phyloP scores from a whole-genome alignment of 1,140 invertebrate genomes.

The Ceratina australensis region DNA sequence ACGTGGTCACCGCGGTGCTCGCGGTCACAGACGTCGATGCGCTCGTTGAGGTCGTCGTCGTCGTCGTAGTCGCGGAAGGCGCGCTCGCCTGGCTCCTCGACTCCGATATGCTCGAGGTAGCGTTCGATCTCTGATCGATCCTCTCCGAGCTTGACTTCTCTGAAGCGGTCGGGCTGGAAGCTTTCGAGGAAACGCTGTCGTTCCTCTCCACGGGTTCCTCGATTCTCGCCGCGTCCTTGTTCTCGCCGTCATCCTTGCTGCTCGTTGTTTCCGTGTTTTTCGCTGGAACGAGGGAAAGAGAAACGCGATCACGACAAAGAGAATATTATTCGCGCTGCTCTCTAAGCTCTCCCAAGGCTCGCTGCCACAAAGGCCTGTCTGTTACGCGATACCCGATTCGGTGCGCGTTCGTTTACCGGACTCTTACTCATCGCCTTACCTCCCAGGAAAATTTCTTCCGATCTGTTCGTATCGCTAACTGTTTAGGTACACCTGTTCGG shows the following conservation, averaged over 20 bases:
- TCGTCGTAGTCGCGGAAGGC: constrained; percentile 58
- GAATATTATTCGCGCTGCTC: constrained; percentile 25
- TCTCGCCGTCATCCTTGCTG: constrained; percentile 19
- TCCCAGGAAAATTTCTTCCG: no score
- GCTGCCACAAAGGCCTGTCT: constrained; percentile 30
- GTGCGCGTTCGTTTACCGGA: not conserved
- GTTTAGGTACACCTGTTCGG: no score
- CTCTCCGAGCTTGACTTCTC: constrained; percentile 78
- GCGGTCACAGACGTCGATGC: not conserved
- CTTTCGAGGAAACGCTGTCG: constrained; percentile 73
- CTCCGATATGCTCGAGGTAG: constrained; percentile 70
- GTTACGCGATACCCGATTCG: not conserved
- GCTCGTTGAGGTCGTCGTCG: constrained; percentile 21
- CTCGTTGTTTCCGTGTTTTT: constrained; percentile 59
- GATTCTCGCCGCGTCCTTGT: constrained; percentile 49
- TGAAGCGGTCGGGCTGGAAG: constrained; percentile 79
- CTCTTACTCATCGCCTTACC: no score
- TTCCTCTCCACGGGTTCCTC: constrained; percentile 69
- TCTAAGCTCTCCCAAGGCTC: constrained; percentile 39
- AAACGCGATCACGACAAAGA: constrained; percentile 11
- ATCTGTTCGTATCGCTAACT: no score
- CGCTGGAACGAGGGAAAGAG: constrained; percentile 35
- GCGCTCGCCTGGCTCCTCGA: constrained; percentile 31
- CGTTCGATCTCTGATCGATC: constrained; percentile 75
- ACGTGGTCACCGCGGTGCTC: not conserved